phyloP scores from a whole-genome alignment of 2,888 invertebrate species.

The Brenthis daphne region DNA sequence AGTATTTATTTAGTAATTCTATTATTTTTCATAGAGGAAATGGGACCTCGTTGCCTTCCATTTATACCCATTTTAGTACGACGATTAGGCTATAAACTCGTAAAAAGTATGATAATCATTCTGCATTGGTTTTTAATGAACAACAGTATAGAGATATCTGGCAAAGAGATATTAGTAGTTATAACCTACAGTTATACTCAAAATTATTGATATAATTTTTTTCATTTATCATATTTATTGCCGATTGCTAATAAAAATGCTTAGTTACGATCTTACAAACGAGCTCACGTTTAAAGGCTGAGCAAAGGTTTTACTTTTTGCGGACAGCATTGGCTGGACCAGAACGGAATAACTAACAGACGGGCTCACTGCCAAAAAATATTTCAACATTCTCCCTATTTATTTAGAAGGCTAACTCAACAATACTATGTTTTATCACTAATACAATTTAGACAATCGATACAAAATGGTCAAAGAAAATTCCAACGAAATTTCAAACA shows the following conservation, averaged over 20 bases:
- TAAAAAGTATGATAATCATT: too few relatives aligned
- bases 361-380: conserved; percentile 65
- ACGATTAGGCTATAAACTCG: too few relatives aligned
- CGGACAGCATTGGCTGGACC: conserved; percentile 47
- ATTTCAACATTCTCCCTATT: conserved; percentile 55
- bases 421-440: conserved; percentile 51
- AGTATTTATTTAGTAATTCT: too few relatives aligned
- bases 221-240: not conserved
- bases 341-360: conserved; percentile 50
- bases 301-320: conserved; percentile 53
- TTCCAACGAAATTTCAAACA: conserved; percentile 7
- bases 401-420: conserved; percentile 62
- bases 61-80: too few relatives aligned
- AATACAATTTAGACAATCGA: conserved; percentile 35
- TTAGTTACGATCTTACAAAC: conserved; percentile 16
- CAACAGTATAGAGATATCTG: too few relatives aligned
- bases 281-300: conserved; percentile 32
- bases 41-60: too few relatives aligned
- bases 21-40: too few relatives aligned
- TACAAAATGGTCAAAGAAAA: conserved; percentile 20
- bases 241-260: conserved; percentile 9
- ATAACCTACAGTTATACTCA: too few relatives aligned
- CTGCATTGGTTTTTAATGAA: too few relatives aligned
- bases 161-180: too few relatives aligned
- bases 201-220: too few relatives aligned